A percentile compares a stretch with the other conserved stretches of the same genome.
Evolutionary conservation across 2,888 invertebrate species (phyloP).

Genomic region (Cacoxenus indagator): DNA sequence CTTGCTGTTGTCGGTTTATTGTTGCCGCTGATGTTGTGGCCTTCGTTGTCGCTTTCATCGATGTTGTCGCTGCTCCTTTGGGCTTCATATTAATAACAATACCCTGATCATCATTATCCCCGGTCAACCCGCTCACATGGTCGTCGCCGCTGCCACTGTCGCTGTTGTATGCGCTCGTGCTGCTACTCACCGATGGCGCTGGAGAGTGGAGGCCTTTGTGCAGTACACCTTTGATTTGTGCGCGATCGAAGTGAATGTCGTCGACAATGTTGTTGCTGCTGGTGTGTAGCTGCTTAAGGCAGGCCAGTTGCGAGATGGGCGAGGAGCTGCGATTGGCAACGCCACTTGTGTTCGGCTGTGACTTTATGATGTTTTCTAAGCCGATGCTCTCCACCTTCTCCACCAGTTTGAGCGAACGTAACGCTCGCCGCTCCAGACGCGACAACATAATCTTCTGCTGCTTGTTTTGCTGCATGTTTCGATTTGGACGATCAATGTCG

Average conservation of each 20-base stretch:
- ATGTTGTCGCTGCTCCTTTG: conserved; percentile 6
- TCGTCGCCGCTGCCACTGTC: conserved; percentile 35
- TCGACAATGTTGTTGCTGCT: conserved; percentile 67
- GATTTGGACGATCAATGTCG: conserved; percentile 68
- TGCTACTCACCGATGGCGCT: conserved; percentile 34
- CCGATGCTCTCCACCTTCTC: conserved; percentile 80
- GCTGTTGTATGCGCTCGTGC: conserved; percentile 52
- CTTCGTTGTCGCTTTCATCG: conserved; percentile 67
- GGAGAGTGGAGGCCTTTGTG: conserved; percentile 60
- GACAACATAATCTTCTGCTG: conserved; percentile 68
- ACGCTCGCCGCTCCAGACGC: conserved; percentile 68
- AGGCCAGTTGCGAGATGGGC: conserved; percentile 82
- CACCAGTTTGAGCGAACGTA: conserved; percentile 74
- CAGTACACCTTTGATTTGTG: conserved; percentile 65
- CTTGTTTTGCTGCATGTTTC: conserved; percentile 58
- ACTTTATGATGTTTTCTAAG: conserved; percentile 77
- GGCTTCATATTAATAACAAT: conserved; percentile 48
- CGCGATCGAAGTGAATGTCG: conserved; percentile 72
- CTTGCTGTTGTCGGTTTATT: conserved; percentile 23
- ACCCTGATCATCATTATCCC: conserved; percentile 50
- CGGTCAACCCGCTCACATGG: neutral
- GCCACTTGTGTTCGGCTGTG: conserved; percentile 73
- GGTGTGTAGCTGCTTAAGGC: conserved; percentile 75
- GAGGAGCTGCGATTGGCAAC: conserved; percentile 76
- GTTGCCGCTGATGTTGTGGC: conserved; percentile 23